These are phyloP conservation scores for Calameuta pallipes DNA, from an alignment of 2,888 invertebrate genomes.

Conservation along the genomic window DNA sequence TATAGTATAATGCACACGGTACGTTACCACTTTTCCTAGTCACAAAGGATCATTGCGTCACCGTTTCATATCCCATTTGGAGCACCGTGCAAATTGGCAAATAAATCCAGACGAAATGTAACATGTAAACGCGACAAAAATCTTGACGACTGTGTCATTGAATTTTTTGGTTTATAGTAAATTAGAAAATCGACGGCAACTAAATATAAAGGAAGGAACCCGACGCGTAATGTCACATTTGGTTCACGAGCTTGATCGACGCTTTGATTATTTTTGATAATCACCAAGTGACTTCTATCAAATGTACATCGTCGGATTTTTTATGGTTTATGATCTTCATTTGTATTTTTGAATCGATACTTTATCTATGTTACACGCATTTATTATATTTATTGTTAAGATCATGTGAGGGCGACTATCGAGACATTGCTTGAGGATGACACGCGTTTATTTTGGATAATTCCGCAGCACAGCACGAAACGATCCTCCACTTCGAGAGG, in stretches of 20 bases:
- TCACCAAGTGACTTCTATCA: neutral
- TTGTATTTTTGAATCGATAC: neutral
- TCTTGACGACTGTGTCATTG: neutral
- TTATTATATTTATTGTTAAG: neutral
- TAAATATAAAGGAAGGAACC: slow-evolving; percentile 37
- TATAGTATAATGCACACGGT: neutral
- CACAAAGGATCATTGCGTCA: neutral
- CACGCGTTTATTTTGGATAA: slow-evolving; percentile 6
- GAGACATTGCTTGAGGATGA: neutral
- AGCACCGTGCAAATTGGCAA: neutral
- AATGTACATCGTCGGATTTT: neutral
- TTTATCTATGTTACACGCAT: neutral
- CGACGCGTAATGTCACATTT: slow-evolving; percentile 40
- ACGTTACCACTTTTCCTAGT: neutral
- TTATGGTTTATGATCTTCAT: neutral
- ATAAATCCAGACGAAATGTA: neutral
- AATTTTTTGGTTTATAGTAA: slow-evolving; percentile 5
- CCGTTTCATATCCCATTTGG: neutral
- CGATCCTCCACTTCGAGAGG: slow-evolving; percentile 52
- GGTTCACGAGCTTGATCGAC: slow-evolving; percentile 17
- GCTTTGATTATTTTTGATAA: neutral
- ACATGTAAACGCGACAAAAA: neutral
- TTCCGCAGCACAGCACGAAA: slow-evolving; percentile 12
- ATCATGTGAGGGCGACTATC: neutral
- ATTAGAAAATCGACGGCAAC: slow-evolving; percentile 37